A percentile compares a stretch with the other conserved stretches of the same genome.
These are phyloP conservation scores for Crotalus horridus DNA, from an alignment of 2,113 vertebrate genomes.

Conservation along the genomic window DNA sequence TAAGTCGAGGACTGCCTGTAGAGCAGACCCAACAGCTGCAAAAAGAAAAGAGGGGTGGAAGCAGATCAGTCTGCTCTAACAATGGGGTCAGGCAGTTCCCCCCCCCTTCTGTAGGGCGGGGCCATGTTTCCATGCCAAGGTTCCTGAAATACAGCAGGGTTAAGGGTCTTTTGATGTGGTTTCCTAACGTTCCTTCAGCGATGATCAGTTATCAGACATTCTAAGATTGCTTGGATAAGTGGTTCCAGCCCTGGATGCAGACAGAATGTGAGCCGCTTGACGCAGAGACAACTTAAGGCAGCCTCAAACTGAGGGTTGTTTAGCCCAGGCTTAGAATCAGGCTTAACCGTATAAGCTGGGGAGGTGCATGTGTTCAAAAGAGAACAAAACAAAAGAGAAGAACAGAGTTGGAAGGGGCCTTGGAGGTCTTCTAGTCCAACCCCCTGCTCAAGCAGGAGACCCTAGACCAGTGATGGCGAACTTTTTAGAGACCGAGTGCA, in stretches of 20 bases:
- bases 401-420: too few relatives aligned
- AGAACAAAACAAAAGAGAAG: not conserved
- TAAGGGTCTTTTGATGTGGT: not conserved
- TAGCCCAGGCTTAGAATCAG: not conserved
- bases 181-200: not conserved
- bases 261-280: not conserved
- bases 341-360: not conserved
- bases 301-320: not conserved
- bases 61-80: too few relatives aligned
- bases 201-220: not conserved
- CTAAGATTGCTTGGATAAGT: not conserved
- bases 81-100: not conserved
- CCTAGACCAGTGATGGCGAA: too few relatives aligned
- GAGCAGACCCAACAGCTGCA: not conserved
- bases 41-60: not conserved
- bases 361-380: slow-evolving; percentile 10
- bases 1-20: not conserved
- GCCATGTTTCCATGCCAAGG: not conserved
- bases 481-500: too few relatives aligned
- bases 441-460: too few relatives aligned
- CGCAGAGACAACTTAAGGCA: not conserved
- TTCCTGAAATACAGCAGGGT: not conserved
- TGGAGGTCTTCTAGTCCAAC: too few relatives aligned
- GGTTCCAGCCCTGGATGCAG: not conserved
- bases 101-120: not conserved